phyloP scores from a whole-genome alignment of 1,140 invertebrate species.

The Pentalonia nigronervosa region DNA sequence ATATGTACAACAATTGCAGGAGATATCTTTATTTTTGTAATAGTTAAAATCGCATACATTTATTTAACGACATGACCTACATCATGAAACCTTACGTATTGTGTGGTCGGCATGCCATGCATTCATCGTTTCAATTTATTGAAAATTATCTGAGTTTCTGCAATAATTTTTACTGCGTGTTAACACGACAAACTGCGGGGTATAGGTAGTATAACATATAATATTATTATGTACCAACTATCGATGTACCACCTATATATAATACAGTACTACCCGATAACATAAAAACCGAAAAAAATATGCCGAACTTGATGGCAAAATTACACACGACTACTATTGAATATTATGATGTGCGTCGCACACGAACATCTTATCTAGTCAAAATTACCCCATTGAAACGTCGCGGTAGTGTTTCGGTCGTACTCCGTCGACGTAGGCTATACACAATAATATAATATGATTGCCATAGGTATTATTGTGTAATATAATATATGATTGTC shows the following conservation, averaged over 20 bases:
- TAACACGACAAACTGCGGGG: conserved; percentile 17
- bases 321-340: not conserved
- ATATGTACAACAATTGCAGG: too few relatives aligned
- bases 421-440: not conserved
- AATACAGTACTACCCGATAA: not conserved
- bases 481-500: too few relatives aligned
- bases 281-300: not conserved
- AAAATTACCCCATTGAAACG: not conserved
- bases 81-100: conserved; percentile 21
- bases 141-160: conserved; percentile 35
- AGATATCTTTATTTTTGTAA: conserved; percentile 26
- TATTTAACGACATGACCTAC: conserved; percentile 43
- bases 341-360: not conserved
- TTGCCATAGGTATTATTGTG: not conserved
- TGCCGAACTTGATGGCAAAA: not conserved
- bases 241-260: not conserved
- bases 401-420: not conserved
- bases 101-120: not conserved
- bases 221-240: not conserved
- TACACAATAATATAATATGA: not conserved
- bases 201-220: not conserved
- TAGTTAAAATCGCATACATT: not conserved
- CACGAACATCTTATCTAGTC: not conserved
- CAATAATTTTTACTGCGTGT: conserved; percentile 32
- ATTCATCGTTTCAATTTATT: conserved; percentile 37